These are phyloP conservation scores for Clistopyga incitator DNA, from an alignment of 2,888 invertebrate species.

Conservation along the genomic window DNA sequence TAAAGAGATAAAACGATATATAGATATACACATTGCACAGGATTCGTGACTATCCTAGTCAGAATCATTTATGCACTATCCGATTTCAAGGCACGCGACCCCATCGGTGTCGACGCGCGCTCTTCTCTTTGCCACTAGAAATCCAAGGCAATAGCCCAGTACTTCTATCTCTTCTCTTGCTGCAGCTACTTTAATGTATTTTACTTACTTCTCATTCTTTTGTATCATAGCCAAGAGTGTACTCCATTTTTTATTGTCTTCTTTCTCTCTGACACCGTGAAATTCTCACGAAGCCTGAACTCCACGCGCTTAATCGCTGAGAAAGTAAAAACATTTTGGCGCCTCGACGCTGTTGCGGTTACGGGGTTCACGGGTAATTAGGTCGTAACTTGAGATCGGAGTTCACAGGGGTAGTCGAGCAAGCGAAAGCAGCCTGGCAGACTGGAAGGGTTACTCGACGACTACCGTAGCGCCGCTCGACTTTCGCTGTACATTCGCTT, in stretches of 20 bases:
- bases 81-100: slow-evolving; percentile 50
- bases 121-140: slow-evolving; percentile 8
- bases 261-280: background rate
- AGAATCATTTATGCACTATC: slow-evolving; percentile 64
- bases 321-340: slow-evolving; percentile 47
- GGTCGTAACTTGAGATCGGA: slow-evolving; percentile 55
- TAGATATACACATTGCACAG: background rate
- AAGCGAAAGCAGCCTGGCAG: slow-evolving; percentile 21
- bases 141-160: slow-evolving; percentile 21
- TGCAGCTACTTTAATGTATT: slow-evolving; percentile 29
- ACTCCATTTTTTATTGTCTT: background rate
- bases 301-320: slow-evolving; percentile 15
- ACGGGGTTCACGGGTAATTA: slow-evolving; percentile 40
- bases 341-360: slow-evolving; percentile 1
- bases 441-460: slow-evolving; percentile 33
- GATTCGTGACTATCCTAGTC: slow-evolving; percentile 53
- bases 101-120: slow-evolving; percentile 7
- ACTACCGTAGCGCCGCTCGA: background rate
- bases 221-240: slow-evolving; percentile 26
- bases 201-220: slow-evolving; percentile 5
- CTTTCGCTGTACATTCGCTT: slow-evolving; percentile 6
- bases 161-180: slow-evolving; percentile 20
- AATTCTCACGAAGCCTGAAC: background rate
- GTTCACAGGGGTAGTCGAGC: slow-evolving; percentile 19
- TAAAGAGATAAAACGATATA: slow-evolving; percentile 41